These are phyloP conservation scores for Brachionus angularis DNA, from an alignment of 1,140 invertebrate genomes.

Conservation along the genomic window DNA sequence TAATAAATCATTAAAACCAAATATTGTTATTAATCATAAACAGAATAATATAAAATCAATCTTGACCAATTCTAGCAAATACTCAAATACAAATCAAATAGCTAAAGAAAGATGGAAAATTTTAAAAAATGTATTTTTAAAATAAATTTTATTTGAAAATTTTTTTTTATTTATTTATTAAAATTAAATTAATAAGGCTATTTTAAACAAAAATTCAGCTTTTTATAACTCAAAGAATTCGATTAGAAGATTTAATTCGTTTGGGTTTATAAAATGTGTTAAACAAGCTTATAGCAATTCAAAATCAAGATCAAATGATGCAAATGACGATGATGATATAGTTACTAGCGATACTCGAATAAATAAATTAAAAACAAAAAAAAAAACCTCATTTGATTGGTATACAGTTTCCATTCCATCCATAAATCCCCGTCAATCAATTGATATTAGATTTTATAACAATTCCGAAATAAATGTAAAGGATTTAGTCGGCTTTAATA, in stretches of 20 bases:
- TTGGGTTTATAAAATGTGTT: constrained; percentile 35
- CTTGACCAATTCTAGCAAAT: too few species aligned
- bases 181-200: too few species aligned
- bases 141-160: too few species aligned
- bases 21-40: too few species aligned
- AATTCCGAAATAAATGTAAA: constrained; percentile 47
- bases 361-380: constrained; percentile 18
- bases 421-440: background rate
- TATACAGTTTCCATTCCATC: constrained; percentile 18
- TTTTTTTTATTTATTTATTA: too few species aligned
- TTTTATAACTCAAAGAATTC: background rate
- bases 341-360: background rate
- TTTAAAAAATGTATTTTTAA: too few species aligned
- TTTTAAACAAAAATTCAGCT: constrained; percentile 7
- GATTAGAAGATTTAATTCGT: constrained; percentile 36
- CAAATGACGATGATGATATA: background rate
- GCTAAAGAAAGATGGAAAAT: constrained; percentile 20
- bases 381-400: constrained; percentile 34
- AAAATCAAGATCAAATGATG: background rate
- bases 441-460: constrained; percentile 34
- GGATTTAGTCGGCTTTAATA: constrained; percentile 75
- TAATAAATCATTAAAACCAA: too few species aligned
- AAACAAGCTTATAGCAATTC: constrained; percentile 36
- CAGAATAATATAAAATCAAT: too few species aligned
- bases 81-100: background rate